Evolutionary conservation across 2,797 vertebrate species (phyloP).

Genomic region (Arnoldichthys spilopterus): DNA sequence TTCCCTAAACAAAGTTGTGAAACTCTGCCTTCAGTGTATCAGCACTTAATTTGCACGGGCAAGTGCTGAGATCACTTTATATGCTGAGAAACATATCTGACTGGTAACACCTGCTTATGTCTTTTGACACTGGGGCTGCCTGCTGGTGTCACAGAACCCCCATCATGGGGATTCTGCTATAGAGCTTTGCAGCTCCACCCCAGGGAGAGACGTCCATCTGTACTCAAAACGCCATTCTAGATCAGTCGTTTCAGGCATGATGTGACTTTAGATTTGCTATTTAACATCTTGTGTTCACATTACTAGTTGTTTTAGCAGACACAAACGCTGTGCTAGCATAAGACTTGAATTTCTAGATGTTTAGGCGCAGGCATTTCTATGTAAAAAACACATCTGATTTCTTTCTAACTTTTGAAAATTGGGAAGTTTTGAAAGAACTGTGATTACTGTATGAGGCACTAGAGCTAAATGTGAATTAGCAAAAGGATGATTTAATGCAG

Average conservation of each 20-base stretch:
- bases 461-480: no score
- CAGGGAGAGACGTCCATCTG: not conserved
- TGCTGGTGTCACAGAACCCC: not conserved
- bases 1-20: not conserved
- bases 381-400: no score
- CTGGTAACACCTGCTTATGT: conserved; percentile 27
- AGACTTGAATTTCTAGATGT: not conserved
- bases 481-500: no score
- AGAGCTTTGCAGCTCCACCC: not conserved
- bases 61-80: conserved; percentile 3
- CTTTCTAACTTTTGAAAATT: no score
- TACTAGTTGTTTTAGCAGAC: no score
- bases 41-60: not conserved
- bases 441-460: no score
- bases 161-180: not conserved
- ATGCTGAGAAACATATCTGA: not conserved
- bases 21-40: not conserved
- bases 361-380: no score
- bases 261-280: not conserved
- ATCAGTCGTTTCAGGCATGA: not conserved
- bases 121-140: conserved; percentile 11
- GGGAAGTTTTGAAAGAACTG: no score
- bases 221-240: not conserved
- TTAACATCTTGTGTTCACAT: not conserved
- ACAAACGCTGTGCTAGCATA: not conserved